These are phyloP conservation scores for Elachura formosa DNA, from an alignment of 2,113 vertebrate species.

Conservation along the genomic window DNA sequence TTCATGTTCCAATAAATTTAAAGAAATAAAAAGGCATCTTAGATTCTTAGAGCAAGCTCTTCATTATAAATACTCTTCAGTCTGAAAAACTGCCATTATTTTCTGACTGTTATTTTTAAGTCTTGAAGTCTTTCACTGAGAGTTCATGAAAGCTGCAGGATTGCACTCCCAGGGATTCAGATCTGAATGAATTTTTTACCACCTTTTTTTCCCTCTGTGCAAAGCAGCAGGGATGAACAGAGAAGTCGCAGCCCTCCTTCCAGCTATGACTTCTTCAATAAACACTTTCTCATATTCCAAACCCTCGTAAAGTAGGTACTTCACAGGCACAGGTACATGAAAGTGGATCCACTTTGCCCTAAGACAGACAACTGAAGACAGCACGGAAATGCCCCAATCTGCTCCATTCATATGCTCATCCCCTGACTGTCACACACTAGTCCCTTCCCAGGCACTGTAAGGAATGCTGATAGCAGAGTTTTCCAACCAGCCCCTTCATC, in stretches of 20 bases:
- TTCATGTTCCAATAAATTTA: not conserved
- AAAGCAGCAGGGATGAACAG: not conserved
- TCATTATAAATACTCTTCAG: not conserved
- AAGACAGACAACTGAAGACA: not conserved
- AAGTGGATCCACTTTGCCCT: not conserved
- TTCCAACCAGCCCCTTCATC: not conserved
- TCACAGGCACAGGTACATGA: not conserved
- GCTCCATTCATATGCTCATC: not conserved
- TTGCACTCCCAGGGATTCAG: not conserved
- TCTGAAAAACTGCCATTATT: not conserved
- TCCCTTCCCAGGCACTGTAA: fast-evolving
- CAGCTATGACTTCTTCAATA: not conserved
- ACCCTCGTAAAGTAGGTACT: fast-evolving
- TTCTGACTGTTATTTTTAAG: not conserved
- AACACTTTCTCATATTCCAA: not conserved
- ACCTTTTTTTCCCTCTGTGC: not conserved
- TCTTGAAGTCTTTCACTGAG: too few species aligned
- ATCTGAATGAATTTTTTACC: not conserved
- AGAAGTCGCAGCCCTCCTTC: not conserved
- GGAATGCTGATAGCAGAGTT: fast-evolving
- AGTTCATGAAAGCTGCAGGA: not conserved
- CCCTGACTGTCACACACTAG: not conserved
- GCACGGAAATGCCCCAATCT: not conserved
- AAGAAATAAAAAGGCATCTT: not conserved
- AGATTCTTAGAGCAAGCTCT: not conserved